phyloP scores from a whole-genome alignment of 2,113 vertebrate genomes.

The Zingel zingel region DNA sequence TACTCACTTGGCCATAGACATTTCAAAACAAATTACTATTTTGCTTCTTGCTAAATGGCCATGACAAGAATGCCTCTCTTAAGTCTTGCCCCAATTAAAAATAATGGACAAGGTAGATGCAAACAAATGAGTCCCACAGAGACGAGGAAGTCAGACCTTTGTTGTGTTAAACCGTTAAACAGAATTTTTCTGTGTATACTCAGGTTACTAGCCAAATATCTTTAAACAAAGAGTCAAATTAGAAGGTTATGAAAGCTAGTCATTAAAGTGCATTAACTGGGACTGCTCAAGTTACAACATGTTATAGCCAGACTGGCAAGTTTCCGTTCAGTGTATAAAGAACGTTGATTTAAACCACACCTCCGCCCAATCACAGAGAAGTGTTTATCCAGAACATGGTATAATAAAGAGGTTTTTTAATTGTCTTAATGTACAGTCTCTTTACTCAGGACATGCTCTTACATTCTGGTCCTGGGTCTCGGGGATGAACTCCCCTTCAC shows the following conservation, averaged over 20 bases:
- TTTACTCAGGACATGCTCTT: conserved; percentile 53
- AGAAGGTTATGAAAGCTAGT: not conserved
- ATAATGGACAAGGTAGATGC: not conserved
- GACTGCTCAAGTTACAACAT: not conserved
- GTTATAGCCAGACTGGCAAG: not conserved
- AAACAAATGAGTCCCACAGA: not conserved
- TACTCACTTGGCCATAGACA: too few relatives aligned
- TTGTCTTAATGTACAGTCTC: not conserved
- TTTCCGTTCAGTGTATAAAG: not conserved
- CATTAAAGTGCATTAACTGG: not conserved
- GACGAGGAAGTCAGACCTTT: not conserved
- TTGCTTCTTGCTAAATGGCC: not conserved
- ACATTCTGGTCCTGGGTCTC: conserved; percentile 89
- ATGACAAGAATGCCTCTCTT: not conserved
- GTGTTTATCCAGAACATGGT: not conserved
- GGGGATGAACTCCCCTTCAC: conserved; percentile 94
- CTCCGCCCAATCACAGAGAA: not conserved
- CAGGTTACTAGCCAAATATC: not conserved
- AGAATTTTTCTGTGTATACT: not conserved
- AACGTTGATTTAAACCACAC: not conserved
- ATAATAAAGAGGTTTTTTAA: not conserved
- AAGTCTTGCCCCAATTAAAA: not conserved
- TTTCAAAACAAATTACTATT: not conserved
- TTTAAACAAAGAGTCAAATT: not conserved
- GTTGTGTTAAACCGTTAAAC: not conserved